Conservation (phyloP, 2,888 invertebrate genomes). For the Agonopterix subpropinquella region DNA sequence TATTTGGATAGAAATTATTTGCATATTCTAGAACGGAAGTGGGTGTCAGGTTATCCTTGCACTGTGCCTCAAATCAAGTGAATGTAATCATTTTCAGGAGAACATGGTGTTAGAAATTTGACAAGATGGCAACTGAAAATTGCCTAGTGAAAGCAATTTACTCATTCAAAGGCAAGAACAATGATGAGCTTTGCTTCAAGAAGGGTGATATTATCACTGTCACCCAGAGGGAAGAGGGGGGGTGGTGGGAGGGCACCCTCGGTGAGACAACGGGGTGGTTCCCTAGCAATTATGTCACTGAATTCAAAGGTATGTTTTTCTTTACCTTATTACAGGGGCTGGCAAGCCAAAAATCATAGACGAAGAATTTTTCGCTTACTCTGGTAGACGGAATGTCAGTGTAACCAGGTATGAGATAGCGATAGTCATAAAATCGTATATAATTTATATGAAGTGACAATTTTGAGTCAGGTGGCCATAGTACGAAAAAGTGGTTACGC, state of each 20-base stretch:
- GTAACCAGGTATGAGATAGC: too few relatives aligned
- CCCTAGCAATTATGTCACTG: constrained; percentile 97
- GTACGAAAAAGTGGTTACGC: too few relatives aligned
- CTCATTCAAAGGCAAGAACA: constrained; percentile 96
- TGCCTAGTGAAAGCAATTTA: constrained; percentile 92
- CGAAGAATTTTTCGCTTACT: too few relatives aligned
- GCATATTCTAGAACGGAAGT: neutral
- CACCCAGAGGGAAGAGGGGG: constrained; percentile 96
- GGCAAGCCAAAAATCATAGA: too few relatives aligned
- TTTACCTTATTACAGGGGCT: too few relatives aligned
- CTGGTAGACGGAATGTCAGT: too few relatives aligned
- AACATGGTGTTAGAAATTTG: constrained; percentile 47
- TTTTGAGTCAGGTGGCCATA: too few relatives aligned
- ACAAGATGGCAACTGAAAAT: constrained; percentile 76
- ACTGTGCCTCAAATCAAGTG: neutral
- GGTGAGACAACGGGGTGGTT: constrained; percentile 98
- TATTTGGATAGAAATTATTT: too few relatives aligned
- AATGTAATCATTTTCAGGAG: constrained; percentile 2
- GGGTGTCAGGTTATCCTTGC: constrained; percentile 4
- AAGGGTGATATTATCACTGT: constrained; percentile 98
- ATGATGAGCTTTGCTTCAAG: constrained; percentile 97
- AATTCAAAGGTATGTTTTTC: constrained; percentile 79
- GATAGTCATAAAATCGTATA: too few relatives aligned
- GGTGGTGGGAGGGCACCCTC: constrained; percentile 99
- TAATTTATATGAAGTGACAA: too few relatives aligned